phyloP scores from a whole-genome alignment of 2,888 invertebrate species.

The Drosophila anomelani region DNA sequence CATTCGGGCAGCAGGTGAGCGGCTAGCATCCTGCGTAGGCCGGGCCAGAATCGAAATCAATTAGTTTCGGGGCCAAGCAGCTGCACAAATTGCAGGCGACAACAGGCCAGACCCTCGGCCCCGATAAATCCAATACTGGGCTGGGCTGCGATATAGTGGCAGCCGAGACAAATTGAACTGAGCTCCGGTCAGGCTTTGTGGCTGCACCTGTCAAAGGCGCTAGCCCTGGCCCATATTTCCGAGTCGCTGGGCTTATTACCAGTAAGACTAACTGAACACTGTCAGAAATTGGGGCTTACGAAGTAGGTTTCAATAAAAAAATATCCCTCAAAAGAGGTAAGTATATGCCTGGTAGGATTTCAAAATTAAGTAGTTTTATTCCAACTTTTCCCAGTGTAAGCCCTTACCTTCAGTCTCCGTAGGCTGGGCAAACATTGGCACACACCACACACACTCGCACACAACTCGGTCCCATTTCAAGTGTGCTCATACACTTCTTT shows the following conservation, averaged over 20 bases:
- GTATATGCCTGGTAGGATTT: neutral
- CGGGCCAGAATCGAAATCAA: slow-evolving; percentile 29
- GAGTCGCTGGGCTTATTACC: slow-evolving; percentile 54
- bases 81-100: slow-evolving; percentile 45
- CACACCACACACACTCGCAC: slow-evolving; percentile 47
- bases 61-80: slow-evolving; percentile 39
- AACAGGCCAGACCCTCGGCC: slow-evolving; percentile 30
- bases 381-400: slow-evolving; percentile 4
- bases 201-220: slow-evolving; percentile 35
- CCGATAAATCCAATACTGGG: slow-evolving; percentile 34
- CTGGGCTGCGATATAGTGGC: neutral
- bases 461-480: slow-evolving; percentile 60
- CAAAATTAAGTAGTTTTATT: neutral
- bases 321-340: too few species aligned
- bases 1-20: neutral
- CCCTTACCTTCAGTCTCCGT: slow-evolving; percentile 23
- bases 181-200: slow-evolving; percentile 36
- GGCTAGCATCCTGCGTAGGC: slow-evolving; percentile 18
- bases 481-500: slow-evolving; percentile 30
- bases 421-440: slow-evolving; percentile 47
- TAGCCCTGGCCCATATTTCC: slow-evolving; percentile 54
- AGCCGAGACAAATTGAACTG: slow-evolving; percentile 26
- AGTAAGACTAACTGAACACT: slow-evolving; percentile 46
- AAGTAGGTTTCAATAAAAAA: neutral
- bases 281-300: neutral